Conservation (phyloP, 53 echinoderm and acorn worm species). For the Paelopatides confundens region DNA sequence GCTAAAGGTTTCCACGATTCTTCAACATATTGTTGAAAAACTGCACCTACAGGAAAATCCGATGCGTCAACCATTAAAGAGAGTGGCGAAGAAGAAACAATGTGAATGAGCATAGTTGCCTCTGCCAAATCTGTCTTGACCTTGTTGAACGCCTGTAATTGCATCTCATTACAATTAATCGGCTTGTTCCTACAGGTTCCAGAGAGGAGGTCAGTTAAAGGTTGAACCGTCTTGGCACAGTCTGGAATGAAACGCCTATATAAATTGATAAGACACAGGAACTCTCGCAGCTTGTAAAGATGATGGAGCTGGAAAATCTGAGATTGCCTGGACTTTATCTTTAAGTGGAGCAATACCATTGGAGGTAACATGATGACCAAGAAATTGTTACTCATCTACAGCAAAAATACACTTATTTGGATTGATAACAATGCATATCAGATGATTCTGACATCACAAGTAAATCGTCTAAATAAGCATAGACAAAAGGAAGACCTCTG, state of each 20-base stretch:
- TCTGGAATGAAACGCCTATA: slow-evolving; percentile 25
- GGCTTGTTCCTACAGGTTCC: no score
- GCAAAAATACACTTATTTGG: slow-evolving; percentile 44
- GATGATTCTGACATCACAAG: slow-evolving; percentile 9
- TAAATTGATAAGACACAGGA: slow-evolving; percentile 34
- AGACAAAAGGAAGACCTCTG: slow-evolving; percentile 20
- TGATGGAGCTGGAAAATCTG: slow-evolving; percentile 16
- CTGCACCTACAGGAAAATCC: slow-evolving; percentile 26
- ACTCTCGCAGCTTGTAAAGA: slow-evolving; percentile 5
- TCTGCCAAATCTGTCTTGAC: no score
- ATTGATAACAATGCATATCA: slow-evolving; percentile 41
- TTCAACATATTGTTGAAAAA: slow-evolving; percentile 56
- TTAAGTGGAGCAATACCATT: slow-evolving; percentile 14
- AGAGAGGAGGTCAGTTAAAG: slow-evolving; percentile 25
- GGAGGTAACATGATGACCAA: slow-evolving; percentile 14
- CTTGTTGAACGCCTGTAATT: no score
- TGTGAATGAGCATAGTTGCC: no score
- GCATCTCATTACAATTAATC: no score
- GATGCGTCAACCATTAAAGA: no score
- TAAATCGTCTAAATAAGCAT: slow-evolving; percentile 58
- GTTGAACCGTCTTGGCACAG: slow-evolving; percentile 9
- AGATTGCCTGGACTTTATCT: slow-evolving; percentile 27
- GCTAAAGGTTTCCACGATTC: no score
- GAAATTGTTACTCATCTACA: slow-evolving; percentile 1
- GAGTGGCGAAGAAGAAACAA: no score